A percentile compares a stretch with the other conserved stretches of the same genome.
Conservation (phyloP, 2,797 vertebrate genomes). For the Hippoglossus hippoglossus region DNA sequence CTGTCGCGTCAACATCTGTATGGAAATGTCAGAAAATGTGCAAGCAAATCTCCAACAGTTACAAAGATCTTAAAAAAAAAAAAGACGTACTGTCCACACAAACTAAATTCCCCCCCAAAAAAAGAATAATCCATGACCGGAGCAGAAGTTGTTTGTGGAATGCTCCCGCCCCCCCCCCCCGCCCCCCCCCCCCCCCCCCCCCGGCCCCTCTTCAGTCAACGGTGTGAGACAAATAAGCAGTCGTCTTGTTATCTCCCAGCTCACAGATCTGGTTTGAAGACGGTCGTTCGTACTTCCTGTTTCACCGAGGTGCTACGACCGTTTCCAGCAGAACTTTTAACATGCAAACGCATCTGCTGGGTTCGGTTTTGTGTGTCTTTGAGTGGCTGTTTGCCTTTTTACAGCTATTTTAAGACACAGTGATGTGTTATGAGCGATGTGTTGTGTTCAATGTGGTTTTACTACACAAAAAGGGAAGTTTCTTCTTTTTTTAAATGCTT, state of each 20-base stretch:
- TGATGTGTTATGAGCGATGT: no score
- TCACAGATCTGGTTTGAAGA: constrained; percentile 58
- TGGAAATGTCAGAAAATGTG: background rate
- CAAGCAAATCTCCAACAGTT: background rate
- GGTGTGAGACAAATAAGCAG: constrained; percentile 76
- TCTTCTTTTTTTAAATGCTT: no score
- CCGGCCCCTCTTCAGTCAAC: constrained; percentile 28
- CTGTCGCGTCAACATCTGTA: background rate
- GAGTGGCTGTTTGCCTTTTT: no score
- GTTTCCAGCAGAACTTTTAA: constrained; percentile 27
- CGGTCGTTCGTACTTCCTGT: constrained; percentile 68
- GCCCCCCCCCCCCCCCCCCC: constrained; percentile 52
- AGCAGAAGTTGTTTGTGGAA: constrained; percentile 66
- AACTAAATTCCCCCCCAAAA: background rate
- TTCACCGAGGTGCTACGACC: constrained; percentile 67
- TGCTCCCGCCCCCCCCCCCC: constrained; percentile 53
- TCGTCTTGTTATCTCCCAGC: constrained; percentile 76
- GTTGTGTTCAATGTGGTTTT: background rate
- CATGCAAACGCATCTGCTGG: constrained; percentile 1
- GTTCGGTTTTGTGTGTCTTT: constrained; percentile 1
- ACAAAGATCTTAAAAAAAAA: background rate
- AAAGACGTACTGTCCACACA: background rate
- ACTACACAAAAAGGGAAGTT: no score
- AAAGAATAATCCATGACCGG: background rate
- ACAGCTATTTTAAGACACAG: background rate